Evolutionary conservation across 2,797 vertebrate species (phyloP).

Genomic region (Mormyrus proboscirostris): DNA sequence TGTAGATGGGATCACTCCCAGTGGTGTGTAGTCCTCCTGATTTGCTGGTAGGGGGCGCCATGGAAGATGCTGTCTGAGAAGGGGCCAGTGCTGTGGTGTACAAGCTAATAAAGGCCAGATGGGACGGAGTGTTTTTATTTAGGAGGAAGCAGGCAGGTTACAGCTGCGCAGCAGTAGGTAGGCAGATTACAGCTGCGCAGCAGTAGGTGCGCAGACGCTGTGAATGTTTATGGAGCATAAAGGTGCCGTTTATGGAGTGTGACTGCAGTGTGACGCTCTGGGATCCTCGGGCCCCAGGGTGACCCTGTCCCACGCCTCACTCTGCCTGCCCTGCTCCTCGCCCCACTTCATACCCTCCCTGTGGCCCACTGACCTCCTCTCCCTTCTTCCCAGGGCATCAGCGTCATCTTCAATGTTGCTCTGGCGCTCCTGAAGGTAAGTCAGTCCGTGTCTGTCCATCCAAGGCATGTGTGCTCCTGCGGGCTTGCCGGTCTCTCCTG

Average conservation of each 20-base stretch:
- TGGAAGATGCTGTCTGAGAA: not conserved
- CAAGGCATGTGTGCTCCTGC: not conserved
- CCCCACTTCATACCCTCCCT: not conserved
- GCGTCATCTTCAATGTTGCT: constrained; percentile 96
- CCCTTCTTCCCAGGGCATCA: constrained; percentile 77
- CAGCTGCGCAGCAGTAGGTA: not conserved
- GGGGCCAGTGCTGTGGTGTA: not conserved
- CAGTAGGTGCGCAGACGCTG: not conserved
- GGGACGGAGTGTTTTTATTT: not conserved
- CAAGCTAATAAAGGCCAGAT: not conserved
- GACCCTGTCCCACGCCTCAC: not conserved
- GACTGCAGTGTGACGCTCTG: not conserved
- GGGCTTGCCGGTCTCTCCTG: not conserved
- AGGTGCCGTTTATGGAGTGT: not conserved
- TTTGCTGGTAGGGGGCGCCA: not conserved
- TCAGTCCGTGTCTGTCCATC: not conserved
- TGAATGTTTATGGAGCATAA: not conserved
- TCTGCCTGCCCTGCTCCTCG: not conserved
- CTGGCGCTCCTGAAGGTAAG: constrained; percentile 91
- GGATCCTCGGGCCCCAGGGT: not conserved
- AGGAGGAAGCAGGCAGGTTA: not conserved
- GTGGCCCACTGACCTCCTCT: not conserved
- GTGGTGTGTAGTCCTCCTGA: not conserved
- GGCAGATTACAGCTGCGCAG: not conserved
- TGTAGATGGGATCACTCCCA: not conserved